These are phyloP conservation scores for Heteronetta atricapilla DNA, from an alignment of 2,113 vertebrate species.

Conservation along the genomic window DNA sequence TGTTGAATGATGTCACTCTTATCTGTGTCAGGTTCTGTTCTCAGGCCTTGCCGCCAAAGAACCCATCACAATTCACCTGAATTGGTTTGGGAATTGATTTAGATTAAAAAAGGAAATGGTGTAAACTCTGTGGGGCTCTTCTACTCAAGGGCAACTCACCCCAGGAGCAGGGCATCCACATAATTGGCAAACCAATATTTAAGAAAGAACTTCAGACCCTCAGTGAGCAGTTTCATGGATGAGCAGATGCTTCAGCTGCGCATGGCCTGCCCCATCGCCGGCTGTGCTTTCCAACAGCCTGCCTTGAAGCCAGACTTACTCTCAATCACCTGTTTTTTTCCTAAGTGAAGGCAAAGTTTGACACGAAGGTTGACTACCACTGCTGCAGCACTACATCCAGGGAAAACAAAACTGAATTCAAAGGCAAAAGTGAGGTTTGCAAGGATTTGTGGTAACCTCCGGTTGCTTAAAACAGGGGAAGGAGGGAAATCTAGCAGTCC, in stretches of 20 bases:
- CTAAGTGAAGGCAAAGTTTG: background rate
- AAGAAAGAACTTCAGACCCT: background rate
- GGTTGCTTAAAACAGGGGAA: background rate
- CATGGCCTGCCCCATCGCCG: fast-evolving
- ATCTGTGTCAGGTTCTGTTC: background rate
- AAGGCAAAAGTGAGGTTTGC: background rate
- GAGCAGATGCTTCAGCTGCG: background rate
- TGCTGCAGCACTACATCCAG: background rate
- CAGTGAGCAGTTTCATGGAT: background rate
- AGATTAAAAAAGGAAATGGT: background rate
- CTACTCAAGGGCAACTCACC: background rate
- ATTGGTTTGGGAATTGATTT: background rate
- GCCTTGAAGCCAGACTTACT: background rate
- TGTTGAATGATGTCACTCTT: background rate
- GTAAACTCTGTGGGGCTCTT: background rate
- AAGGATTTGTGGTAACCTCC: background rate
- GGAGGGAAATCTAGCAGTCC: background rate
- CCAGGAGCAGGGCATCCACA: background rate
- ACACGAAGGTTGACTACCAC: background rate
- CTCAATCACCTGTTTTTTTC: too few relatives aligned
- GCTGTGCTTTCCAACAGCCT: background rate
- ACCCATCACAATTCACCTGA: background rate
- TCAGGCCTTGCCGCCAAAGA: background rate
- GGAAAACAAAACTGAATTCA: background rate
- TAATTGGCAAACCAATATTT: background rate